These are phyloP conservation scores for Ctenoplectra terminalis DNA, from an alignment of 1,140 invertebrate genomes.

Conservation along the genomic window DNA sequence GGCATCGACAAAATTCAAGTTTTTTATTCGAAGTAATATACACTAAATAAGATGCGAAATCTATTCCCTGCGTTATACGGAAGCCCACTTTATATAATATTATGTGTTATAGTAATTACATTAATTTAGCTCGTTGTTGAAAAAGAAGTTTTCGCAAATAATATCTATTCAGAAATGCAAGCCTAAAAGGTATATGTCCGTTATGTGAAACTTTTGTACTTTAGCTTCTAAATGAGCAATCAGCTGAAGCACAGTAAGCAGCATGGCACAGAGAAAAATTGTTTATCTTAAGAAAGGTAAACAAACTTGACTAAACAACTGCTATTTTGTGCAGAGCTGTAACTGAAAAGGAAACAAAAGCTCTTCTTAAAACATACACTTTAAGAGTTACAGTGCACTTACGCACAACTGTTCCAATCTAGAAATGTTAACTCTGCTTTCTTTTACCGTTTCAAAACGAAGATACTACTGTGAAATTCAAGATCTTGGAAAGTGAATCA, in stretches of 20 bases:
- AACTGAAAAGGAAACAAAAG: not conserved
- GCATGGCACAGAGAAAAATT: no score
- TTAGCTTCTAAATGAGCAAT: not conserved
- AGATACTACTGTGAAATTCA: not conserved
- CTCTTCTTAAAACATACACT: not conserved
- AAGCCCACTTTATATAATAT: no score
- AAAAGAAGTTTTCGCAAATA: no score
- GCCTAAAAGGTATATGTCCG: not conserved
- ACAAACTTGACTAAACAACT: not conserved
- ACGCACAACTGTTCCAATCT: not conserved
- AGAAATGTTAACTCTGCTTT: not conserved
- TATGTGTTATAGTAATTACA: not conserved
- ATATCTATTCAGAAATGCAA: not conserved
- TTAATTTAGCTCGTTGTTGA: not conserved
- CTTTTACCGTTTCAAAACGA: not conserved
- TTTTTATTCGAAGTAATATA: no score
- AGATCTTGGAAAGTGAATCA: not conserved
- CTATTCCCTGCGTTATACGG: no score
- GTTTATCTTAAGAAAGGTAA: not conserved
- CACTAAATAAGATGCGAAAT: no score
- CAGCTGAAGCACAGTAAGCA: not conserved
- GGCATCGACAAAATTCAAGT: no score
- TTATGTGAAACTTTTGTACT: not conserved
- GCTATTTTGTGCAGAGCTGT: not conserved
- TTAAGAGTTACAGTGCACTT: not conserved